Evolutionary conservation across 1,140 invertebrate genomes (phyloP), one percentile per base, ranked within the genome.

Genomic region (Phthorimaea operculella): DNA sequence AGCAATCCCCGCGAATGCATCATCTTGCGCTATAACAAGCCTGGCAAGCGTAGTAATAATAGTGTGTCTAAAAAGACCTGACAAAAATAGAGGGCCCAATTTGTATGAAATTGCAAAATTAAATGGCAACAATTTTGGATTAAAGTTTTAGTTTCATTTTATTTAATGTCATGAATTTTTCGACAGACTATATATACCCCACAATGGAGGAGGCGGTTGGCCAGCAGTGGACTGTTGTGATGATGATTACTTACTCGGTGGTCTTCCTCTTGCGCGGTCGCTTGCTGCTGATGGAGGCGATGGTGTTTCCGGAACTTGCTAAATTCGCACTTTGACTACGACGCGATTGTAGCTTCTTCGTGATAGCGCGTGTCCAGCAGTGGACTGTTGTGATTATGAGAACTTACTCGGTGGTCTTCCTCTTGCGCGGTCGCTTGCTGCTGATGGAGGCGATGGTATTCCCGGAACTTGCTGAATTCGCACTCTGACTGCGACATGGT

Each of bases 271-370:
- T 81, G 1, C 82, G 68, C 17, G 76, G 79, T 18, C 77, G 63
- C 50, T 83, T 83, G 69, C 79, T 83, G 54, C 79, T 78, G 64
- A 78, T 82, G 5, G 82, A 85, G 0, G 77, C 79, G 39, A 85
- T 75, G 1, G 82, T 85, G 57, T 85, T 85, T 9, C 82, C 79
- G 60, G 79, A 83, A 58, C 82, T 85, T 0, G 79, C 79, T 0
- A 79, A 85, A 58, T 85, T 85, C 0, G 77, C 82, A 57, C 82
- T 85, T 53, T 85, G 82, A 33, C 82, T 85, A 36, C 82, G 72
- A 9, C 82, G 73, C 51, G 73, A 76, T 47, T 76, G 79, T 79
- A 83, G 75, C 54, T 85, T 85, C 60, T 85, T 85, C n/a, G 71
- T 79, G 0, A 71, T 62, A n/a, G 21, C 6, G 2, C 21, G 6